Conservation (phyloP, 1,140 invertebrate genomes). For the Drosophila eugracilis region DNA sequence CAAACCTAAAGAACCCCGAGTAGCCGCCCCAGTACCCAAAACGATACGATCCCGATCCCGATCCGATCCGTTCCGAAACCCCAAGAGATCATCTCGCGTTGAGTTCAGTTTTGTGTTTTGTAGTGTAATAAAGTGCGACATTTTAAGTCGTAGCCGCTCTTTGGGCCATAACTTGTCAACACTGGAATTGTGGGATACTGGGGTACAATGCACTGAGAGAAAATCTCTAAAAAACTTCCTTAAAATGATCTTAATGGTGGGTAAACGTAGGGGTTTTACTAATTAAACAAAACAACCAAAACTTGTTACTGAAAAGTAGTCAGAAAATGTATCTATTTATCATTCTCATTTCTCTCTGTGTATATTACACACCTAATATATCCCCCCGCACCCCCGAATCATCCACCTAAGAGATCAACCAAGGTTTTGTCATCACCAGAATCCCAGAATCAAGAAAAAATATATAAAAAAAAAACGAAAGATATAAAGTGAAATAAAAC, state of each 20-base stretch:
- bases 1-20: slow-evolving; percentile 6
- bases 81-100: slow-evolving; percentile 38
- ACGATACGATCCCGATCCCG: slow-evolving; percentile 4
- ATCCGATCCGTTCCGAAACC: slow-evolving; percentile 18
- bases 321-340: too few relatives aligned
- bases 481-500: slow-evolving; percentile 44
- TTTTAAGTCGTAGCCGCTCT: slow-evolving; percentile 77
- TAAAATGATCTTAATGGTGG: too few relatives aligned
- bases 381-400: neutral
- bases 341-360: slow-evolving; percentile 5
- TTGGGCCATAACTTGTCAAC: slow-evolving; percentile 82
- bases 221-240: neutral
- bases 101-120: slow-evolving; percentile 79
- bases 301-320: too few relatives aligned
- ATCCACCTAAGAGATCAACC: slow-evolving; percentile 10
- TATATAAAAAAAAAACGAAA: slow-evolving; percentile 14
- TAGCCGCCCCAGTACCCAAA: slow-evolving; percentile 23
- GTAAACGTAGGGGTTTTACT: too few relatives aligned
- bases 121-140: slow-evolving; percentile 83
- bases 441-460: neutral
- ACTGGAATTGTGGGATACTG: slow-evolving; percentile 54
- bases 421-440: slow-evolving; percentile 42
- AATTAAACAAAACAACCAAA: too few relatives aligned
- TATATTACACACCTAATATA: slow-evolving; percentile 12
- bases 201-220: slow-evolving; percentile 14